Conservation (phyloP, 2,888 invertebrate species). For the Pharmacophagus antenor region DNA sequence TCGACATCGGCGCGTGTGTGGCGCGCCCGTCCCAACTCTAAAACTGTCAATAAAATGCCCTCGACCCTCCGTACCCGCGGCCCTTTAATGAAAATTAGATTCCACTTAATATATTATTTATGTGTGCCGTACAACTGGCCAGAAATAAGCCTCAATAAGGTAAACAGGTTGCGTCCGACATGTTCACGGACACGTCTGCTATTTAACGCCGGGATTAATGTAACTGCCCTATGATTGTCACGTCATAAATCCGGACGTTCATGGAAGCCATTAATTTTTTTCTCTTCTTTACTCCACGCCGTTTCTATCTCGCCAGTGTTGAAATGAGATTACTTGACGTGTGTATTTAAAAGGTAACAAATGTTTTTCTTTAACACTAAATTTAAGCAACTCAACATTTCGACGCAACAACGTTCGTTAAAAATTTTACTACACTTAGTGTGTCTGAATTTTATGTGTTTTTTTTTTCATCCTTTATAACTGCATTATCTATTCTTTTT, state of each 20-base stretch:
- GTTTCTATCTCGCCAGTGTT: constrained; percentile 6
- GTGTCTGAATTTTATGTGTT: no score
- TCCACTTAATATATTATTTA: constrained; percentile 66
- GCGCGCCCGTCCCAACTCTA: constrained; percentile 62
- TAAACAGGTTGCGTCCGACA: constrained; percentile 53
- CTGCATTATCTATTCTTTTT: background rate
- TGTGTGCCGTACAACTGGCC: constrained; percentile 64
- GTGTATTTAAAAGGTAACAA: background rate
- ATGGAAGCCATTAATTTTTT: constrained; percentile 45
- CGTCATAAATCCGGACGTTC: constrained; percentile 57
- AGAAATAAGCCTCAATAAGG: constrained; percentile 59
- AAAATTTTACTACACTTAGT: no score
- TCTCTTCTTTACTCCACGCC: constrained; percentile 21
- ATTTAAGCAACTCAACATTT: no score
- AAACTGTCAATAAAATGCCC: constrained; percentile 74
- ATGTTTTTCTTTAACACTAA: no score
- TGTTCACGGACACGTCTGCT: constrained; percentile 59
- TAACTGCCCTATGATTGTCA: constrained; percentile 61
- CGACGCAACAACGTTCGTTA: no score
- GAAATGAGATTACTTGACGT: constrained; percentile 4
- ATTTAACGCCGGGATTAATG: constrained; percentile 57
- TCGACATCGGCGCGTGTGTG: constrained; percentile 75
- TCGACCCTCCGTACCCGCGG: constrained; percentile 59
- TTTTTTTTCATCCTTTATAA: no score
- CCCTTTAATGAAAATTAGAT: constrained; percentile 73